Base-by-base conservation (phyloP, 1,140 invertebrate species). In the Lasaia peninsularis region DNA sequence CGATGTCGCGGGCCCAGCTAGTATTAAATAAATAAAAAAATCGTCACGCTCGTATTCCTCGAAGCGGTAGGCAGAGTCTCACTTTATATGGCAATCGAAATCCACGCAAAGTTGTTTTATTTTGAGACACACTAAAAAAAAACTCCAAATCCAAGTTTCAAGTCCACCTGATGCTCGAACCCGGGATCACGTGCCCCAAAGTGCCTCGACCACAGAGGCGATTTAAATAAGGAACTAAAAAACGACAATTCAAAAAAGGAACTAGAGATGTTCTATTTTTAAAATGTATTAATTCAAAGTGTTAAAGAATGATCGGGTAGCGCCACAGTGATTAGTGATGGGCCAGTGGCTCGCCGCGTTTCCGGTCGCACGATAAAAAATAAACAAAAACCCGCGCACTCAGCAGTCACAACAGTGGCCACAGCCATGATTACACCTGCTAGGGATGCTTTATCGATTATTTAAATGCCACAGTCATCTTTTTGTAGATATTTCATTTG, bases 361-460 rank as follows among this genome's bases (percentile, higher is more conserved):
- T 44, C 40, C 40, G 40, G 40, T 44, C 40, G 40, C 40, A 44
- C 40, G 40, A 44, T 44, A 44, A 44, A 44, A 44, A 48, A 48
- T 18, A 48, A 48, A 48, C 40, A 48, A 48, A 48, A 48, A 48
- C 40, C 9, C 37, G 40, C 24, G 24, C 8, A 48, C 40, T 48
- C 40, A 48, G 40, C 40, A 48, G 40, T 48, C 40, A 21, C 40
- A 48, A 18, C 40, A 18, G 40, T 20, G 40, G 40, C 40, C 40
- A 48, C 40, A 48, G 40, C 7, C 18, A 48, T 16, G 40, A 48
- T 48, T 18, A 48, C 40, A 48, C 40, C 40, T 48, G 40, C 40
- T 48, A 11, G 20, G 40, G 40, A 48, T 48, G 40, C 40, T 18
- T 48, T 18, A 48, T 48, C 40, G 40, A 44, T 44, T 44, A 44